These are phyloP conservation scores for Patella pellucida DNA, from an alignment of 2,888 invertebrate species.

Conservation along the genomic window DNA sequence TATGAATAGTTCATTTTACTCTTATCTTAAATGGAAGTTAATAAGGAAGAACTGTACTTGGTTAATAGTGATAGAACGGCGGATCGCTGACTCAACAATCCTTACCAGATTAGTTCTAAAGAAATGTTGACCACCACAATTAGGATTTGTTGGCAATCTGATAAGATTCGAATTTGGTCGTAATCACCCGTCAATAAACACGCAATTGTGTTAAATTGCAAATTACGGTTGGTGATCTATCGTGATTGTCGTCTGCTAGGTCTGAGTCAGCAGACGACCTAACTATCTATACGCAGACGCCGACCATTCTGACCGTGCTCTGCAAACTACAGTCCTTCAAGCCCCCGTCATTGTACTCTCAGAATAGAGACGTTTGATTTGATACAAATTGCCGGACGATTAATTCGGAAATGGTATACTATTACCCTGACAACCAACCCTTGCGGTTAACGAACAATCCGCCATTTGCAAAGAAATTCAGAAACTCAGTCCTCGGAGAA, in stretches of 20 bases:
- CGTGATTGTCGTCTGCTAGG: no score
- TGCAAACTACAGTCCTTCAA: background rate
- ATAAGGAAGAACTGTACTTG: background rate
- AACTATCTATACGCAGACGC: background rate
- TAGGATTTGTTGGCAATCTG: background rate
- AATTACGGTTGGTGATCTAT: no score
- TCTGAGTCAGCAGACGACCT: conserved; percentile 4
- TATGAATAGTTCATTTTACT: no score
- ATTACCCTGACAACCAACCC: background rate
- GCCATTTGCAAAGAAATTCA: background rate
- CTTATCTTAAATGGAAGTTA: no score
- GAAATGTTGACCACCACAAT: no score
- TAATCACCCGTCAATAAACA: conserved; percentile 5
- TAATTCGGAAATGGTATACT: background rate
- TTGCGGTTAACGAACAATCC: background rate
- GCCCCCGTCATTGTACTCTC: background rate
- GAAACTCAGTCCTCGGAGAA: background rate
- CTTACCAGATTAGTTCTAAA: no score
- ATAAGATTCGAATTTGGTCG: background rate
- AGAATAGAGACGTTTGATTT: background rate
- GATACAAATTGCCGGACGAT: background rate
- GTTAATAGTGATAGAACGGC: background rate
- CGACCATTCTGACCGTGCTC: conserved; percentile 2
- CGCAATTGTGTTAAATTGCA: no score
- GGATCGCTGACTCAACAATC: no score